Base-by-base conservation (phyloP, 2,888 invertebrate genomes). In the Apamea crenata region DNA sequence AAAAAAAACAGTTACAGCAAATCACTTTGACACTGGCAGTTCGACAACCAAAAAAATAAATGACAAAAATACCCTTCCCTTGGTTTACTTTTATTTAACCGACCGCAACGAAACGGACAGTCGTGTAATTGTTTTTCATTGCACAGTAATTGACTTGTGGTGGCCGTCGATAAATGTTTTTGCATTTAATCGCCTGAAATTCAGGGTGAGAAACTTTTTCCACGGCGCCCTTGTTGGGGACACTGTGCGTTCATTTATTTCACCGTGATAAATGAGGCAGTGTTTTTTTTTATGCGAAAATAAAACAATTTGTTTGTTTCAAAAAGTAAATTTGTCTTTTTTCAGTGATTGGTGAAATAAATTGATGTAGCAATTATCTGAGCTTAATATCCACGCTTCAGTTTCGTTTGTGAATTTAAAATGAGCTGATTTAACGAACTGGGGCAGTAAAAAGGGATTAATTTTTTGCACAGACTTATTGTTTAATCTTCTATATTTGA, bases 41-140 rank as follows among this genome's bases (percentile, higher is more conserved):
- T 74, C 74, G 77, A 78, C 71, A 74, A 75, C 59, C 44, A 74
- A 79, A 81, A 82, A 78, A 80, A 69, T 72, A 77, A 84, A 86
- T 71, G 72, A 70, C 68, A 76, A 84, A 88, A 81, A 65, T 29
- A n/a, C 70, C 32, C 71, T 73, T 77, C 82, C 81, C 81, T 71
- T 66, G 80, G 71, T 80, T 84, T 80, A 85, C 88, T 91, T 93
- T 93, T 93, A 93, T 95, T 94, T 92, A 93, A 91, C 92, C 89
- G 81, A 92, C 91, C 92, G 88, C 91, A 87, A 83, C 92, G 89
- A 91, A 94, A 92, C 89, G 94, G 90, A 93, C 94, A 93, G 91
- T 92, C 89, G 83, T 93, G 93, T 95, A 95, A 96, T 96, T 96
- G 95, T 96, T 96, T 96, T 95, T 93, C 95, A 94, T 95, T 95